Percentiles rank a stretch among this genome's conserved stretches.
phyloP scores from a whole-genome alignment of 1,140 invertebrate species.

The Anastrepha ludens region DNA sequence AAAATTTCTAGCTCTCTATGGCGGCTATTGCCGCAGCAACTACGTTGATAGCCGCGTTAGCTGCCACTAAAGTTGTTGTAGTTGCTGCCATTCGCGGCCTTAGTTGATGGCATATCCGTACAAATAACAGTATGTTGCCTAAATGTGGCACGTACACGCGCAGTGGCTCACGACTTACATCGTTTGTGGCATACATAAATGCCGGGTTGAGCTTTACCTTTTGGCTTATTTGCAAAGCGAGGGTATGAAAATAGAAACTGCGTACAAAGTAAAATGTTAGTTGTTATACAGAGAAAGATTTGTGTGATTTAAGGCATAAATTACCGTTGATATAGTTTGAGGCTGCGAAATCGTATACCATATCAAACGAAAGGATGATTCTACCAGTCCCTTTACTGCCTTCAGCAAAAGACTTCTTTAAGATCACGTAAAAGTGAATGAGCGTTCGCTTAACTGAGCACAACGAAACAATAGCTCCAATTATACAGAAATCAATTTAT shows the following conservation, averaged over 20 bases:
- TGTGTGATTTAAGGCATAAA: too few species aligned
- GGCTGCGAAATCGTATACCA: too few species aligned
- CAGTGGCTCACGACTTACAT: conserved; percentile 42
- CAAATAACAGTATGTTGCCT: neutral
- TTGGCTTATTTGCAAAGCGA: neutral
- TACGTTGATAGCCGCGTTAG: neutral
- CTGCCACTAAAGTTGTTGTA: neutral
- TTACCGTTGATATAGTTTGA: too few species aligned
- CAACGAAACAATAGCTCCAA: too few species aligned
- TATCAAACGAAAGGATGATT: too few species aligned
- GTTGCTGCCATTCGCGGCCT: neutral
- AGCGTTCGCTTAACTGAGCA: too few species aligned
- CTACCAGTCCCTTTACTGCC: too few species aligned
- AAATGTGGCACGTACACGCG: conserved; percentile 43
- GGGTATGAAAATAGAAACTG: neutral
- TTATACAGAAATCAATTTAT: too few species aligned
- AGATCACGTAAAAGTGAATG: too few species aligned
- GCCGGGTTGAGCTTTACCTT: neutral
- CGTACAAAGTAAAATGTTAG: neutral
- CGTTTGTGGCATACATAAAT: conserved; percentile 20
- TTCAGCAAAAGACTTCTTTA: too few species aligned
- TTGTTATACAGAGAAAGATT: neutral
- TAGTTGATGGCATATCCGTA: neutral
- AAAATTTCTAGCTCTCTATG: neutral
- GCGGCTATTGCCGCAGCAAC: neutral